These are phyloP conservation scores for Rhingia campestris DNA, from an alignment of 2,888 invertebrate genomes.

Conservation along the genomic window DNA sequence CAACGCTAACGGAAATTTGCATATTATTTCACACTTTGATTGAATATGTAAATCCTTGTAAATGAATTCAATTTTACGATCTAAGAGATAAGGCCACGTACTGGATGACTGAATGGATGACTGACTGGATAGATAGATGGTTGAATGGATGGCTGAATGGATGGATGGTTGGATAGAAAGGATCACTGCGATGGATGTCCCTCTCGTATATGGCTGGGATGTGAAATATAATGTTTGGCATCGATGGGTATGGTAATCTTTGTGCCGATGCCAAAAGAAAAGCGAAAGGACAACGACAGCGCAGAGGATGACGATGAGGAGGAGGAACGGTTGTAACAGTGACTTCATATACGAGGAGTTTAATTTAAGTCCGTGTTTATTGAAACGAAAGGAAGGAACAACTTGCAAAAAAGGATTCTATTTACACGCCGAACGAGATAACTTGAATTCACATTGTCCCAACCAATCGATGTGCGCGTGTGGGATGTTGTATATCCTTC, in stretches of 20 bases:
- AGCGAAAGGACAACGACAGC: constrained; percentile 59
- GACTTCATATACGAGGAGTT: constrained; percentile 38
- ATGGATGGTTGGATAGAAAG: constrained; percentile 55
- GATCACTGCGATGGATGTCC: constrained; percentile 61
- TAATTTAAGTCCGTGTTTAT: constrained; percentile 66
- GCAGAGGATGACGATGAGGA: not conserved
- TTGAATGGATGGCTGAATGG: constrained; percentile 58
- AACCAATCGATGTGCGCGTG: constrained; percentile 6
- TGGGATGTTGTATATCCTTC: constrained; percentile 19
- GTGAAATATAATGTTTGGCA: constrained; percentile 47
- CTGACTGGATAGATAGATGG: constrained; percentile 71
- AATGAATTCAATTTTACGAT: constrained; percentile 78
- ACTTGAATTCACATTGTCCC: constrained; percentile 21
- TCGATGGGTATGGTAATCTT: constrained; percentile 67
- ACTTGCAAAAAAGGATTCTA: constrained; percentile 32
- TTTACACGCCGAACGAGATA: constrained; percentile 38
- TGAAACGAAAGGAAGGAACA: constrained; percentile 20
- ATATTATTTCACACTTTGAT: constrained; percentile 78
- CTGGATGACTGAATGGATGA: constrained; percentile 72
- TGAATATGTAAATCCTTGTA: constrained; percentile 77
- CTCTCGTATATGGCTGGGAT: constrained; percentile 26
- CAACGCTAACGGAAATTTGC: constrained; percentile 74
- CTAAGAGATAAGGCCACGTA: constrained; percentile 76
- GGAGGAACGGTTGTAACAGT: constrained; percentile 37
- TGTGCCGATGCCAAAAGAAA: constrained; percentile 57